phyloP scores from a whole-genome alignment of 2,888 invertebrate genomes.

The Ceramica pisi region DNA sequence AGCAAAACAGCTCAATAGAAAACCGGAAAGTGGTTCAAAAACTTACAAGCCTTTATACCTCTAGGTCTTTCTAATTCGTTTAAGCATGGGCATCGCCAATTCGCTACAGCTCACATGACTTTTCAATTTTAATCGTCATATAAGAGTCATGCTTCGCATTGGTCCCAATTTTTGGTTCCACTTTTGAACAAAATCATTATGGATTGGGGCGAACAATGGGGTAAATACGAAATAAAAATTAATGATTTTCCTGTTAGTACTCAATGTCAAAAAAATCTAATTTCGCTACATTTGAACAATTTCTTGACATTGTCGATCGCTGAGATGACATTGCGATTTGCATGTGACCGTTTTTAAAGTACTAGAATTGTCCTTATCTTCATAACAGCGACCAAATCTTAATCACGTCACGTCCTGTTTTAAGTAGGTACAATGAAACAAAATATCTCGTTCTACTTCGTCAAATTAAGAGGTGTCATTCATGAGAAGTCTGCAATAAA shows the following conservation, averaged over 20 bases:
- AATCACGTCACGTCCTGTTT: constrained; percentile 5
- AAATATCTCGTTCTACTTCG: constrained; percentile 26
- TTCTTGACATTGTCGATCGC: no score
- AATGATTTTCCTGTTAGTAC: no score
- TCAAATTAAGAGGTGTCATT: constrained; percentile 40
- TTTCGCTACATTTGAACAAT: no score
- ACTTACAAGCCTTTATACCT: no score
- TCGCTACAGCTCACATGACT: background rate
- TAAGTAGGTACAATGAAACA: background rate
- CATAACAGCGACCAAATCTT: background rate
- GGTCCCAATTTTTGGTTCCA: background rate
- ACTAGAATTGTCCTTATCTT: background rate
- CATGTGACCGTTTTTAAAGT: no score
- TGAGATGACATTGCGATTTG: no score
- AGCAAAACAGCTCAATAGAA: no score
- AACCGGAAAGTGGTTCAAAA: no score
- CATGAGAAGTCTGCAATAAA: constrained; percentile 37
- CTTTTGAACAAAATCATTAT: background rate
- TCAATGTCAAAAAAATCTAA: no score
- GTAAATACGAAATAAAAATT: no score
- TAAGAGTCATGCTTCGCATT: background rate
- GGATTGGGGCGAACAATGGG: background rate
- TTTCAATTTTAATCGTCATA: background rate
- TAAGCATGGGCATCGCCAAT: background rate
- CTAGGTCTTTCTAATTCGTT: background rate